phyloP scores from a whole-genome alignment of 2,797 vertebrate species.

The Lutjanus argentimaculatus region DNA sequence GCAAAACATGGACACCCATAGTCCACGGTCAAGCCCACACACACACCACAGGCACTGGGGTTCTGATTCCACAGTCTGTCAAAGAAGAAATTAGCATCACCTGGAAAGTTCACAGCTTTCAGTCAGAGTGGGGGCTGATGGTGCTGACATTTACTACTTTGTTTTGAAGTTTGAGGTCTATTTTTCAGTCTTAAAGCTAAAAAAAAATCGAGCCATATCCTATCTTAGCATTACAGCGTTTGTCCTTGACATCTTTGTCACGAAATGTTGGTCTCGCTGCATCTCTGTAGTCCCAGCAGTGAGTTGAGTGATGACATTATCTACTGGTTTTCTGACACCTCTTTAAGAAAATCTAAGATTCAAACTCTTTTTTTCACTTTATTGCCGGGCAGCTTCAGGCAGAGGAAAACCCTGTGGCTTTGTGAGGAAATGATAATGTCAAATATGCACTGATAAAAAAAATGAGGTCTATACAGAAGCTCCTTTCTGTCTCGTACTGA shows the following conservation, averaged over 20 bases:
- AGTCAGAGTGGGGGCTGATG: not conserved
- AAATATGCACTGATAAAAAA: not conserved
- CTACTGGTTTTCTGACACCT: constrained; percentile 14
- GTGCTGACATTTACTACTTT: not conserved
- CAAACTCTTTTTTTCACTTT: not conserved
- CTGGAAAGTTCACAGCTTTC: not conserved
- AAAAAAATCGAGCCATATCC: not conserved
- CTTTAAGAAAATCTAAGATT: constrained; percentile 22
- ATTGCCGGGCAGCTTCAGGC: constrained; percentile 22
- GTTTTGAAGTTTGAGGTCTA: not conserved
- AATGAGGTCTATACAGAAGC: not conserved
- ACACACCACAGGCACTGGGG: not conserved
- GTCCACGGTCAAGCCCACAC: not conserved
- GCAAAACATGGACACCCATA: not conserved
- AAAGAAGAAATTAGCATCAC: not conserved
- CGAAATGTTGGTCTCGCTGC: not conserved
- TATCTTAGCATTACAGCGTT: not conserved
- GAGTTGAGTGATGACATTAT: constrained; percentile 30
- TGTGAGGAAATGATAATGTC: not conserved
- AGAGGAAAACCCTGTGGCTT: not conserved
- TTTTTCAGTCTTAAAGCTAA: not conserved
- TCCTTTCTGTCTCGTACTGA: not conserved
- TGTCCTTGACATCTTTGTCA: not conserved
- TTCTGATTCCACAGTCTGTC: not conserved
- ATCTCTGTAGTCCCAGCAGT: not conserved